Evolutionary conservation across 1,140 invertebrate species (phyloP).

Genomic region (Camponotus vicinus): DNA sequence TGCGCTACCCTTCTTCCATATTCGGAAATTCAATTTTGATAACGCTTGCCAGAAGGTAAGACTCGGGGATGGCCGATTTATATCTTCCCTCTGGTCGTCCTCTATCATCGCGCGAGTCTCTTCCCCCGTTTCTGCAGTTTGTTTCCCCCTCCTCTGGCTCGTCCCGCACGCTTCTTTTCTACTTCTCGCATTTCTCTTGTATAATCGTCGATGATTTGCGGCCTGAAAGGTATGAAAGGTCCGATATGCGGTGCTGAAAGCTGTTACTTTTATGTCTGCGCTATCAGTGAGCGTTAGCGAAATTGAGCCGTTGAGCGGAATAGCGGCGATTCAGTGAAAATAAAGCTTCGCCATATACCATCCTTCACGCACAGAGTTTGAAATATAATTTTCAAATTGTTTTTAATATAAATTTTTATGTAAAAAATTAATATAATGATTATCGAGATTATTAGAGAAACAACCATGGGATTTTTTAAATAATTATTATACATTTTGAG

Average conservation of each 20-base stretch:
- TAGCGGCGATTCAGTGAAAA: neutral
- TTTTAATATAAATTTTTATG: neutral
- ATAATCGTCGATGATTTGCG: conserved; percentile 57
- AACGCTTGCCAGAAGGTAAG: conserved; percentile 68
- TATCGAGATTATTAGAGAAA: neutral
- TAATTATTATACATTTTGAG: neutral
- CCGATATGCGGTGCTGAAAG: conserved; percentile 18
- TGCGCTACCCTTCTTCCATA: conserved; percentile 51
- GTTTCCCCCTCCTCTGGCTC: neutral
- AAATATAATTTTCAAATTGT: neutral
- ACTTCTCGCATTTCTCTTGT: conserved; percentile 32
- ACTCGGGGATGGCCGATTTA: conserved; percentile 24
- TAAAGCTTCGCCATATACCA: neutral
- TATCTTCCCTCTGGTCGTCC: conserved; percentile 39
- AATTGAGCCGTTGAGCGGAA: conserved; percentile 10
- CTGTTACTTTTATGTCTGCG: neutral
- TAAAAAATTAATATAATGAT: neutral
- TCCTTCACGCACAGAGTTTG: neutral
- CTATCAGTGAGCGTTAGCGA: neutral
- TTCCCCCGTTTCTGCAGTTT: conserved; percentile 3
- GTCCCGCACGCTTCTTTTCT: neutral
- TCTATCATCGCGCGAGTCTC: conserved; percentile 43
- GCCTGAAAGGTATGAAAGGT: neutral
- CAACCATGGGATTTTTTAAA: neutral
- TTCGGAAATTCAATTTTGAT: conserved; percentile 82